Evolutionary conservation across 1,140 invertebrate genomes (phyloP), one percentile per base, ranked within the genome.

Genomic region (Aphidius gifuensis): DNA sequence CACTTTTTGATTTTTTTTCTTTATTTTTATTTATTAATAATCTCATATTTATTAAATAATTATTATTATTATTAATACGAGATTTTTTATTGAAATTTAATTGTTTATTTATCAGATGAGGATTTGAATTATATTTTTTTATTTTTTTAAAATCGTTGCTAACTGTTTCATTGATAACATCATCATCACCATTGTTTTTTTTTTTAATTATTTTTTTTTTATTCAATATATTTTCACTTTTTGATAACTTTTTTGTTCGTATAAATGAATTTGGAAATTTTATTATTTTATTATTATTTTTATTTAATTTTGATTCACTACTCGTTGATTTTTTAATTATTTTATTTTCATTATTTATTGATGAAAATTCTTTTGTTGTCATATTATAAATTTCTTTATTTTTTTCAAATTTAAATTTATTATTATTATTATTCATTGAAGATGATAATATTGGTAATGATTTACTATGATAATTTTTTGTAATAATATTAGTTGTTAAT

Each of bases 181-280:
- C 16, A 16, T 16, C 16, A 16, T 16, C 16, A 16, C 1, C 16
- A 16, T 16, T 16, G 16, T 16, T 16, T 16, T 6, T 39, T 32
- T 9, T 40, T 16, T 6, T 42, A 57, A 44, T 39, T 23, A 0
- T 43, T 58, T 64, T 67, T 47, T 67, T 60, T 8, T 63, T 32
- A 43, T 58, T 38, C 5, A 75, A 42, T 40, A 67, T 66, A n/a
- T 75, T 66, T 8, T 71, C 66, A 53, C 71, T 75, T 8, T 61
- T 66, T 6, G 72, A 72, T 42, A 68, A 38, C 49, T 71, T 71
- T 60, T 65, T 72, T 47, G 66, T 72, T 45, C 72, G 64, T 4
- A 73, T 68, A 60, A 74, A 74, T 23, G 72, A 72, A 43, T 69
- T 64, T 0, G 74, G 72, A 58, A 75, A 73, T 56, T 75, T 75